phyloP scores from a whole-genome alignment of 2,888 invertebrate species.

The Drosophila differens region DNA sequence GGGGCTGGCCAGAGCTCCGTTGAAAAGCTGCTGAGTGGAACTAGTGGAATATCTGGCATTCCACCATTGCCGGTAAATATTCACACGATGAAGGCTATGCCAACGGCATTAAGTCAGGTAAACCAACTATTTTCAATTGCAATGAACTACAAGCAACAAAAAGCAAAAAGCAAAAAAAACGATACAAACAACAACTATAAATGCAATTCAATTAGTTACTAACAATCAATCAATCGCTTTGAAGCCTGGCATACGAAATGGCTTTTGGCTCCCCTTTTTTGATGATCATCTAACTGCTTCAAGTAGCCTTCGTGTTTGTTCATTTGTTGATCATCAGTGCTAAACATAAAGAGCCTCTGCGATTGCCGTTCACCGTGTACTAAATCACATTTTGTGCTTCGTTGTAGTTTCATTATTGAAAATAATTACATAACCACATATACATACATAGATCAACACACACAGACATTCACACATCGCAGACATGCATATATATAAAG shows the following conservation, averaged over 20 bases:
- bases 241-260: slow-evolving; percentile 48
- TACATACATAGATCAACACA: slow-evolving; percentile 13
- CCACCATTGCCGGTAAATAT: slow-evolving; percentile 85
- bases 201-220: slow-evolving; percentile 44
- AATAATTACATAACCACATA: slow-evolving; percentile 62
- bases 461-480: slow-evolving; percentile 6
- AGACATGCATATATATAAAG: background rate
- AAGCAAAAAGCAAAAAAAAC: slow-evolving; percentile 38
- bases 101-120: slow-evolving; percentile 86
- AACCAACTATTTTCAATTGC: slow-evolving; percentile 82
- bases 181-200: slow-evolving; percentile 16
- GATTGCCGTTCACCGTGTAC: slow-evolving; percentile 42
- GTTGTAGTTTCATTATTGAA: slow-evolving; percentile 83
- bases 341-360: slow-evolving; percentile 27
- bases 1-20: slow-evolving; percentile 84
- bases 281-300: slow-evolving; percentile 48
- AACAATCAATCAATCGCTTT: slow-evolving; percentile 37
- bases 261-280: slow-evolving; percentile 46
- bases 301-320: slow-evolving; percentile 50
- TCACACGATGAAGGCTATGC: slow-evolving; percentile 86
- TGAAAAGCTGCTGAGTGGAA: slow-evolving; percentile 86
- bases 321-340: slow-evolving; percentile 46
- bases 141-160: slow-evolving; percentile 70
- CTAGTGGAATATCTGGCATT: slow-evolving; percentile 85
- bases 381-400: slow-evolving; percentile 65